Conservation (phyloP, 2,113 vertebrate species). For the Clarias gariepinus region DNA sequence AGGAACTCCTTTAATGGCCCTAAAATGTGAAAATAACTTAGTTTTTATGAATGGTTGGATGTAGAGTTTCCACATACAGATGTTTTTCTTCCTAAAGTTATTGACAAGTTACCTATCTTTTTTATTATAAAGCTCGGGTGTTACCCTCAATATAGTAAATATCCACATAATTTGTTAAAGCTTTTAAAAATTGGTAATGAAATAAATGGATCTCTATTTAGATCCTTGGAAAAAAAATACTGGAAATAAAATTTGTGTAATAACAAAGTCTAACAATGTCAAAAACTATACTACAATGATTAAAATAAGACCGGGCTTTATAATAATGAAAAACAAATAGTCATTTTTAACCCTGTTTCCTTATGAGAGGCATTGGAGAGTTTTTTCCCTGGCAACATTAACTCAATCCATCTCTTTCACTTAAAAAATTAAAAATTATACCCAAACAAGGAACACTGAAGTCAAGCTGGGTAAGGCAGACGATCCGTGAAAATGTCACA, state of each 20-base stretch:
- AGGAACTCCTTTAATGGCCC: too few species aligned
- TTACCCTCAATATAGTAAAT: too few species aligned
- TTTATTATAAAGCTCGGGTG: too few species aligned
- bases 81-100: too few species aligned
- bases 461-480: conserved; percentile 15
- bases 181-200: background rate
- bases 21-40: too few species aligned
- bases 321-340: background rate
- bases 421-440: background rate
- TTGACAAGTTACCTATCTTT: too few species aligned
- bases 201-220: background rate
- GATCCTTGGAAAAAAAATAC: background rate
- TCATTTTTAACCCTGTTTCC: background rate
- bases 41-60: too few species aligned
- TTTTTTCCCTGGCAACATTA: background rate
- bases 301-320: background rate
- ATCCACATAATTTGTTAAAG: background rate
- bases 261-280: background rate
- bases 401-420: background rate
- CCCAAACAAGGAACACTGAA: background rate
- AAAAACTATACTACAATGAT: background rate
- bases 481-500: conserved; percentile 11
- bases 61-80: too few species aligned
- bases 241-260: background rate
- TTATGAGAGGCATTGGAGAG: background rate